phyloP scores from a whole-genome alignment of 1,140 invertebrate genomes.

The Trialeurodes vaporariorum region DNA sequence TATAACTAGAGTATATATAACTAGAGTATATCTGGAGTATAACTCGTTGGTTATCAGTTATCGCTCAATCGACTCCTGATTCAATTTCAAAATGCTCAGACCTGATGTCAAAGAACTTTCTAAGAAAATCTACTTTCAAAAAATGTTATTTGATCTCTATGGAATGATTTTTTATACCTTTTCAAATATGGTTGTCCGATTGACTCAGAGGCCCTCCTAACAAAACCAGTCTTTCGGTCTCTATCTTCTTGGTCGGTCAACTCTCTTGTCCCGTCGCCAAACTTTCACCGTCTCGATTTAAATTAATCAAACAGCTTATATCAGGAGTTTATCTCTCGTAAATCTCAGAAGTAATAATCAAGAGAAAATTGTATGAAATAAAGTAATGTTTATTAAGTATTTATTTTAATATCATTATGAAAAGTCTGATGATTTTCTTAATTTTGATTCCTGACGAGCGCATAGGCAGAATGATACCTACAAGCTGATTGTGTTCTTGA shows the following conservation, averaged over 20 bases:
- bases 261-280: neutral
- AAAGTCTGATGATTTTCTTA: neutral
- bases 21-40: too few relatives aligned
- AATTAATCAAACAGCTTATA: neutral
- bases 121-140: too few relatives aligned
- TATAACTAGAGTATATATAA: too few relatives aligned
- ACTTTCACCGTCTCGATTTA: neutral
- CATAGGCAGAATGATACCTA: neutral
- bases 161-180: too few relatives aligned
- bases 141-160: too few relatives aligned
- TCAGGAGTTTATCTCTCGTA: neutral
- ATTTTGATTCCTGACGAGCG: neutral
- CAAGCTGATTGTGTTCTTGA: neutral
- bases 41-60: too few relatives aligned
- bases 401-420: neutral
- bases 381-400: neutral
- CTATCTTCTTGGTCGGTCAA: neutral
- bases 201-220: too few relatives aligned
- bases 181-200: too few relatives aligned
- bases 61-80: too few relatives aligned
- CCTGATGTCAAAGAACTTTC: too few relatives aligned
- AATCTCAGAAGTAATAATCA: neutral
- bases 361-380: neutral
- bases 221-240: too few relatives aligned
- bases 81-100: too few relatives aligned